Conservation (phyloP, 2,113 vertebrate species). For the Stercorarius parasiticus region DNA sequence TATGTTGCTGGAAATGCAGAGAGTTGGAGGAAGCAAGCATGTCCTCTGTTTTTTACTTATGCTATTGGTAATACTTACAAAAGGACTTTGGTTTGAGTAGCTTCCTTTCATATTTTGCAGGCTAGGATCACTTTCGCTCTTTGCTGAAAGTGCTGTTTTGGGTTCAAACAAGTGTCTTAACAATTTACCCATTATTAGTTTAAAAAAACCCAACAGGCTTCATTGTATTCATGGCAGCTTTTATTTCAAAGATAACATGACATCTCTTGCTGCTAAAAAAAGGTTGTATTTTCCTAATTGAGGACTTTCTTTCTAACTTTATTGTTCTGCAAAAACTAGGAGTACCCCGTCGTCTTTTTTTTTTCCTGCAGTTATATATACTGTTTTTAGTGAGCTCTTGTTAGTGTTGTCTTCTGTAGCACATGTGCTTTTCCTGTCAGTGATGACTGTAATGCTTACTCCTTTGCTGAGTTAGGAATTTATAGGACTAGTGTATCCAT, state of each 20-base stretch:
- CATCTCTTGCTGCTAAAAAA: background rate
- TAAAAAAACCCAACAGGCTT: background rate
- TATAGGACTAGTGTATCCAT: rapidly evolving
- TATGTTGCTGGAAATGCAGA: background rate
- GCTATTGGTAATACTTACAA: background rate
- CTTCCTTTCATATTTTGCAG: background rate
- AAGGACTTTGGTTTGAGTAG: background rate
- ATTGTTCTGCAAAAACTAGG: background rate
- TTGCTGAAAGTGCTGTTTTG: background rate
- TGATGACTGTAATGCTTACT: background rate
- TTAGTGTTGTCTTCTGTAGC: background rate
- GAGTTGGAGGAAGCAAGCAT: background rate
- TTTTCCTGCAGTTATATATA: background rate
- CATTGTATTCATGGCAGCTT: background rate
- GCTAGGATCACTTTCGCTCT: background rate
- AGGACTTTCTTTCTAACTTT: background rate
- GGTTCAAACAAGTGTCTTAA: background rate
- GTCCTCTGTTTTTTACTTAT: background rate
- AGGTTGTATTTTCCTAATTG: background rate
- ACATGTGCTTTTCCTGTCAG: background rate
- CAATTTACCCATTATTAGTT: background rate
- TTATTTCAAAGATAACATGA: background rate
- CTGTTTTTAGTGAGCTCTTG: background rate
- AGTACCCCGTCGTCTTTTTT: background rate
- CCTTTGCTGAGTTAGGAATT: background rate